Conservation (phyloP, 2,113 vertebrate species). For the Turdus rufiventris region DNA sequence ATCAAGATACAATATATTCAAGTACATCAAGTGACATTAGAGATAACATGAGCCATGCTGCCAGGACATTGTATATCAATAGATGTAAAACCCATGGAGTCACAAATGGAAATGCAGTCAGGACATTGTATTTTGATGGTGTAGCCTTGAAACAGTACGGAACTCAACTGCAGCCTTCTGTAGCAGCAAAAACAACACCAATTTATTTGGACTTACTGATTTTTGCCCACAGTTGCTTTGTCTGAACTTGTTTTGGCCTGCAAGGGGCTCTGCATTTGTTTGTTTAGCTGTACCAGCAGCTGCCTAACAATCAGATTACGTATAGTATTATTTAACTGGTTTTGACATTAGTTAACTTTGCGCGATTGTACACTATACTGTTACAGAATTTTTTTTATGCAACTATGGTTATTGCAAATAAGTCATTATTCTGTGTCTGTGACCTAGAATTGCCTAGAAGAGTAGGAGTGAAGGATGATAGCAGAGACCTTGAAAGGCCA, state of each 20-base stretch:
- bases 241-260: neutral
- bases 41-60: neutral
- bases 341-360: neutral
- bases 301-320: neutral
- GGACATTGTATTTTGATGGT: neutral
- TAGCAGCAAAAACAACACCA: no score
- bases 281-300: neutral
- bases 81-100: neutral
- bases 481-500: neutral
- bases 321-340: neutral
- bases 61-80: neutral
- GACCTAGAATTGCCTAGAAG: neutral
- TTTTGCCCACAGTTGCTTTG: neutral
- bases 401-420: neutral
- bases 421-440: neutral
- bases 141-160: neutral
- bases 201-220: no score
- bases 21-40: neutral
- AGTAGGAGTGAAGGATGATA: neutral
- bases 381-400: neutral
- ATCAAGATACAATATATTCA: neutral
- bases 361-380: neutral
- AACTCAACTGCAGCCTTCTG: no score
- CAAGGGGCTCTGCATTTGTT: neutral
- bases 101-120: neutral